Evolutionary conservation across 2,113 vertebrate species (phyloP).

Genomic region (Scytalopus superciliaris): DNA sequence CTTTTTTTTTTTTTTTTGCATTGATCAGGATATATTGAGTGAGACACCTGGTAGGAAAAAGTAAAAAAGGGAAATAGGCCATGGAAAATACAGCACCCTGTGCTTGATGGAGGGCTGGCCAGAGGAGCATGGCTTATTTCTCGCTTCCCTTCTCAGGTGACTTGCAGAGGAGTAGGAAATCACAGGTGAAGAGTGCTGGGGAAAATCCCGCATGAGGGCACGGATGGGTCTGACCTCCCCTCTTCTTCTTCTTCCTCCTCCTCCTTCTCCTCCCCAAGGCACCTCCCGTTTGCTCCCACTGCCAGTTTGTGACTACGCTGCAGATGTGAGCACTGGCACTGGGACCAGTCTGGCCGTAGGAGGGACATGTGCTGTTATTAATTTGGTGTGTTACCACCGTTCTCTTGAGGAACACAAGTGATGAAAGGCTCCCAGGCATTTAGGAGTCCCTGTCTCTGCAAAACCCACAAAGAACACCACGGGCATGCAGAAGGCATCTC

Average conservation of each 20-base stretch:
- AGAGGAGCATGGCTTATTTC: neutral
- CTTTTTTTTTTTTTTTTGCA: neutral
- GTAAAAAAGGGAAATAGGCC: neutral
- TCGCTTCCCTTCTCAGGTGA: neutral
- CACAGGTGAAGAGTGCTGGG: neutral
- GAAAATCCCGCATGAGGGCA: neutral
- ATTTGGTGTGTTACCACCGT: fast-evolving
- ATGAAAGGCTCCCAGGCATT: fast-evolving
- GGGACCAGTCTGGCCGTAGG: neutral
- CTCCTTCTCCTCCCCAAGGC: neutral
- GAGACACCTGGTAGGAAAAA: neutral
- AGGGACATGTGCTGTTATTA: fast-evolving
- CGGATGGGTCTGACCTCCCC: fast-evolving
- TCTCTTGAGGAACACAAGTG: neutral
- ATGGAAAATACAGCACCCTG: neutral
- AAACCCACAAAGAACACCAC: neutral
- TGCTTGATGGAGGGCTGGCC: neutral
- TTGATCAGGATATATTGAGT: neutral
- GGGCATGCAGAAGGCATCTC: neutral
- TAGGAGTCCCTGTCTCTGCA: neutral
- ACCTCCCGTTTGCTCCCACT: fast-evolving
- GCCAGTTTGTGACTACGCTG: fast-evolving
- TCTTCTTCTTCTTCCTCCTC: neutral
- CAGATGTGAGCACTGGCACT: neutral
- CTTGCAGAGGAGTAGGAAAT: neutral